Base-by-base conservation (phyloP, 2,888 invertebrate genomes). In the Hyalella azteca region DNA sequence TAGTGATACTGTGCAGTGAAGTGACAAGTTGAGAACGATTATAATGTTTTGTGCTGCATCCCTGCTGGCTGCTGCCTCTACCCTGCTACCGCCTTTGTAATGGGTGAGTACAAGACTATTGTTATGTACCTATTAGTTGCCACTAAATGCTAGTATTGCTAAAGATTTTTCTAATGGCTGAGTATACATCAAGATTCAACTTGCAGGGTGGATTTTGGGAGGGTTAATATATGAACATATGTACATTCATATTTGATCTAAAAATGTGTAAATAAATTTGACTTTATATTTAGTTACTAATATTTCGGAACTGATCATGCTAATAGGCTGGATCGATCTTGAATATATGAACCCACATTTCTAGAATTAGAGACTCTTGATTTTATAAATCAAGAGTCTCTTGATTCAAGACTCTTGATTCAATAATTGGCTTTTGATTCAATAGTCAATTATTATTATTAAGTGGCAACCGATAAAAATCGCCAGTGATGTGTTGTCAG, bases 51-150 rank as follows among this genome's bases (percentile, higher is more conserved):
- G 11, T 45, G 7, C 26, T 54, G 54, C 22, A 26, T 54, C 13
- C 22, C 9, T 29, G 26, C 22, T 22, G 54, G 54, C 22, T 66
- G 66, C 22, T 66, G 66, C n/a, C n/a, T 66, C 13, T 66, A 36
- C 36, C 39, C 13, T 0, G 15, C 36, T 36, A 36, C 36, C 66
- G 19, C 29, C 66, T 36, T 7, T 66, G 36, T 66, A 66, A 66
- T 66, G 66, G 66, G 66, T 66, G 66, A 66, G 66, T 66, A 66
- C 54, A 22, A 11, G 26, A 54, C 4, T 29, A 26, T n/a, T n/a
- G n/a, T 26, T 13, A 15, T 19, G 45, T 19, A 45, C 19, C 19
- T 15, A 11, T 45, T 45, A 19, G 19, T 15, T 19, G 45, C 11
- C 1, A 15, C 19, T 45, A 3, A 45, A 45, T 45, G 45, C 3